Conservation (phyloP, 1,140 invertebrate species). For the Phthorimaea operculella region DNA sequence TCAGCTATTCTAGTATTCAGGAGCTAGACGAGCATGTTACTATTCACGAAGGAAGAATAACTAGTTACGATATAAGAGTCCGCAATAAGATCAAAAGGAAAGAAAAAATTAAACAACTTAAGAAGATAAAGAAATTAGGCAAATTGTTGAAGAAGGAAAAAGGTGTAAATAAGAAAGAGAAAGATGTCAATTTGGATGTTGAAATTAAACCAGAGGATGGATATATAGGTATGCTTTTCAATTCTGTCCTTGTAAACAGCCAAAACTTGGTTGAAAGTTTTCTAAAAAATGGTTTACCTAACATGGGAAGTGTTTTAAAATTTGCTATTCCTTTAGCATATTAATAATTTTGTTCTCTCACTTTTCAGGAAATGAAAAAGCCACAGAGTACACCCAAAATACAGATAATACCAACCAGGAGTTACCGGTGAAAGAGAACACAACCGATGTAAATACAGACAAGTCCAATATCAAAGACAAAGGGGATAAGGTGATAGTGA, state of each 20-base stretch:
- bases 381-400: constrained; percentile 23
- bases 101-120: constrained; percentile 46
- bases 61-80: constrained; percentile 47
- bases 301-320: too few species aligned
- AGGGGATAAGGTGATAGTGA: too few species aligned
- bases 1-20: constrained; percentile 32
- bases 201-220: constrained; percentile 58
- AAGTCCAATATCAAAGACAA: too few species aligned
- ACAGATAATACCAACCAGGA: too few species aligned
- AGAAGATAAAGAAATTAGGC: constrained; percentile 37
- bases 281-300: too few species aligned
- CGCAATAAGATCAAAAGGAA: constrained; percentile 46
- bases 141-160: constrained; percentile 3
- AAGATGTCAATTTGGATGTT: constrained; percentile 20
- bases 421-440: too few species aligned
- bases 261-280: too few species aligned
- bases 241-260: too few species aligned
- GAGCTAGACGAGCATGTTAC: constrained; percentile 48
- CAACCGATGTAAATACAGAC: too few species aligned
- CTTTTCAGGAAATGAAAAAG: constrained; percentile 24
- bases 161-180: constrained; percentile 22
- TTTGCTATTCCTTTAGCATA: too few species aligned
- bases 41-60: constrained; percentile 48
- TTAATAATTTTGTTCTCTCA: too few species aligned
- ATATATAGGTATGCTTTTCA: constrained; percentile 34